Evolutionary conservation across 2,888 invertebrate species (phyloP).

Genomic region (Napeogenes sylphis): DNA sequence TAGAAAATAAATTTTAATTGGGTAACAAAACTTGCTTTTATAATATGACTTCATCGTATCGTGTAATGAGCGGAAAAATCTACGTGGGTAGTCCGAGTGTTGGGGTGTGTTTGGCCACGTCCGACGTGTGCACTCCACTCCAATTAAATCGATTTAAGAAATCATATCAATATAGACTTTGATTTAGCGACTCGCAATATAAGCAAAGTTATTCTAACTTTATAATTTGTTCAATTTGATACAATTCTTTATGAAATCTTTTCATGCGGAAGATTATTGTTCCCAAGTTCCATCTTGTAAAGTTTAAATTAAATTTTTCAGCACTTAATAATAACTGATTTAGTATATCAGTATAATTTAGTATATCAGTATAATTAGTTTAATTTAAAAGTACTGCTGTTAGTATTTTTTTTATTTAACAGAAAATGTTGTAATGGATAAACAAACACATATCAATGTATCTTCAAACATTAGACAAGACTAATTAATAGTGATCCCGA

Average conservation of each 20-base stretch:
- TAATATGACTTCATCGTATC: constrained; percentile 69
- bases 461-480: neutral
- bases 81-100: constrained; percentile 58
- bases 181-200: constrained; percentile 23
- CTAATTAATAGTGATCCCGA: constrained; percentile 6
- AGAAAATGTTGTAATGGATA: no score
- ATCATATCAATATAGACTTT: constrained; percentile 21
- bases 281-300: no score
- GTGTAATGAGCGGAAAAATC: constrained; percentile 73
- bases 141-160: constrained; percentile 45
- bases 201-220: constrained; percentile 9
- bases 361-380: no score
- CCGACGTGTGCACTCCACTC: constrained; percentile 27
- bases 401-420: no score
- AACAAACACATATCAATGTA: no score
- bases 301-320: no score
- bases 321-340: no score
- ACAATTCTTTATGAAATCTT: neutral
- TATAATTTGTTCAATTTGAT: constrained; percentile 18
- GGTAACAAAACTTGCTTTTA: constrained; percentile 59
- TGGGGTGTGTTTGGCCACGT: constrained; percentile 34
- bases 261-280: no score
- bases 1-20: constrained; percentile 67
- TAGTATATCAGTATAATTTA: no score
- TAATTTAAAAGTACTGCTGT: no score